These are phyloP conservation scores for Chaenocephalus aceratus DNA, from an alignment of 2,113 vertebrate genomes.

Conservation along the genomic window DNA sequence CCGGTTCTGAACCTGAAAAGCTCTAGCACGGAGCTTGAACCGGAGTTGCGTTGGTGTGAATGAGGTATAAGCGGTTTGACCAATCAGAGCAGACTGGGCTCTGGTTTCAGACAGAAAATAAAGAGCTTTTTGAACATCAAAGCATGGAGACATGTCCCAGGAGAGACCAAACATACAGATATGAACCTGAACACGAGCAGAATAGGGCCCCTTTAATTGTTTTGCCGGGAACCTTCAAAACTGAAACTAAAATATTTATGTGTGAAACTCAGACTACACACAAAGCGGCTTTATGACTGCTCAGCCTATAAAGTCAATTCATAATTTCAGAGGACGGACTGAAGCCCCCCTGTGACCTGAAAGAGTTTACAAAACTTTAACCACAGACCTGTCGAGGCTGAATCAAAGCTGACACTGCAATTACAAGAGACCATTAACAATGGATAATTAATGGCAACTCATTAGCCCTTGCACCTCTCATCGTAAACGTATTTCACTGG, in stretches of 20 bases:
- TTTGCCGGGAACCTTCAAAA: not conserved
- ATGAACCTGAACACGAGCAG: no score
- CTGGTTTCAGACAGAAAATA: no score
- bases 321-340: conserved; percentile 14
- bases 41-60: no score
- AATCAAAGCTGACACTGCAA: conserved; percentile 10
- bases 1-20: no score
- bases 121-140: no score
- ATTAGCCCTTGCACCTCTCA: conserved; percentile 11
- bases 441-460: conserved; percentile 19
- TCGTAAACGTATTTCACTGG: not conserved
- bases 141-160: no score
- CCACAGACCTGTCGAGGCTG: not conserved
- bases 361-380: not conserved
- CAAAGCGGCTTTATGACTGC: conserved; percentile 14
- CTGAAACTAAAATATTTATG: not conserved
- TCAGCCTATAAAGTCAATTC: not conserved
- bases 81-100: no score
- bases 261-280: not conserved
- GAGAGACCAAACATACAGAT: no score
- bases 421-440: conserved; percentile 18
- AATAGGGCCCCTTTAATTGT: not conserved
- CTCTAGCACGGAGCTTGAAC: no score
- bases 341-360: conserved; percentile 4
- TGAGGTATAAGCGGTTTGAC: no score